Evolutionary conservation across 2,113 vertebrate species (phyloP), one percentile per base, ranked within the genome.

Genomic region (Cyprinodon brontotheroides): DNA sequence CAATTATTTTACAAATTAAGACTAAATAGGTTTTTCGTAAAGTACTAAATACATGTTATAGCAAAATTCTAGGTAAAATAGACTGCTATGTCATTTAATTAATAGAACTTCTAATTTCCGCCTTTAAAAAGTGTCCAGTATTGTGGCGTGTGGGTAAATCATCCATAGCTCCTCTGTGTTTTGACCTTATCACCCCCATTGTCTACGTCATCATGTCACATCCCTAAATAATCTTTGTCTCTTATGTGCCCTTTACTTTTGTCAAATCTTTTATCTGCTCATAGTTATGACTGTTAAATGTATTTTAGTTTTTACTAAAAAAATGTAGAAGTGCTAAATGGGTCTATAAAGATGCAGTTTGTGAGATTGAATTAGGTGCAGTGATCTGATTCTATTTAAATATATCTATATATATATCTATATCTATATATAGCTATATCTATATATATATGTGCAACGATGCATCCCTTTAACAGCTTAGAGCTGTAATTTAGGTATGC

Each of bases 341-440:
- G 71, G 84, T 17, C 11, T 81, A 13, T 69, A 74, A 88, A 84
- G 87, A 88, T 90, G 89, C 90, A 89, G 90, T 78, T 91, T 85
- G 89, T 86, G 80, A 15, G 41, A 65, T 6, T 50, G 3, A 80
- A 74, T 68, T 36, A 14, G 37, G 3, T 71, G 1, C 5, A 29
- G 38, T 39, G n/a, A 48, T 70, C 22, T n/a, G 38, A 22, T 29
- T 29, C 29, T 29, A 29, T 29, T 29, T 29, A 29, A 29, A 29
- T 29, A 29, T 29, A 29, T 29, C 29, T 29, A 29, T 29, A 29
- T 29, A 1, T 29, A 29, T 29, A 29, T 29, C 1, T 29, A 29
- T 29, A 29, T 29, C 1, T 29, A 1, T 29, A 29, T 29, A 29
- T 29, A 29, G 1, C 1, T 29, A 29, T 29, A 29, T 1, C 1